Conservation (phyloP, 2,113 vertebrate species). For the Cricetomys ansorgei region DNA sequence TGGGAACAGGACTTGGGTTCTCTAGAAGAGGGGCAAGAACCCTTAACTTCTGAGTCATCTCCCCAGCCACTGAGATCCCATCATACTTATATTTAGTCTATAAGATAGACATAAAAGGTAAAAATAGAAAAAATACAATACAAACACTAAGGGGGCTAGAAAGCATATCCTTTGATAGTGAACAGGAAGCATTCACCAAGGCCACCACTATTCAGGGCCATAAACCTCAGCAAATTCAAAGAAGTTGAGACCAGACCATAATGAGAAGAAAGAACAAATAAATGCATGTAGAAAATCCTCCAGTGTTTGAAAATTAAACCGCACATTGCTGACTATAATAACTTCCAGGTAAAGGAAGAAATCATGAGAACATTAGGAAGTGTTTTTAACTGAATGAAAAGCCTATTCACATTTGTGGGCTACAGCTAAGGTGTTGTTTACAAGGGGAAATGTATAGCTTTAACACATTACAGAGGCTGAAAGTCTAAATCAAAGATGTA, state of each 20-base stretch:
- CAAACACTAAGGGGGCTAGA: too few relatives aligned
- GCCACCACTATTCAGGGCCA: neutral
- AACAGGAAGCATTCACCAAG: neutral
- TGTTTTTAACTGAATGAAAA: constrained; percentile 18
- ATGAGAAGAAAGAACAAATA: constrained; percentile 6
- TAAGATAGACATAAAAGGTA: neutral
- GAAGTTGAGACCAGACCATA: neutral
- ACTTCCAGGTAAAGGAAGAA: constrained; percentile 11
- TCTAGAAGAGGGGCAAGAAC: neutral
- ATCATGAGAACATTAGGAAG: neutral
- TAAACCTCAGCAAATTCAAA: constrained; percentile 4
- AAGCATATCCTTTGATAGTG: neutral
- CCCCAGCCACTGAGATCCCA: neutral
- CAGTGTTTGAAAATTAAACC: constrained; percentile 32
- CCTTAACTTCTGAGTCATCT: too few relatives aligned
- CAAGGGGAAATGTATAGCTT: neutral
- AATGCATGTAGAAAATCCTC: neutral
- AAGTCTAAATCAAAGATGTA: neutral
- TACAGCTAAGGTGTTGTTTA: neutral
- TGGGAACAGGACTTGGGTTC: neutral
- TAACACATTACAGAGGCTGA: neutral
- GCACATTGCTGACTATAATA: neutral
- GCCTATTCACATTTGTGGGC: neutral
- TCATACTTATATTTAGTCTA: neutral
- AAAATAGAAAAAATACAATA: neutral